Evolutionary conservation across 2,888 invertebrate genomes (phyloP).

Genomic region (Platycheirus rosarum): DNA sequence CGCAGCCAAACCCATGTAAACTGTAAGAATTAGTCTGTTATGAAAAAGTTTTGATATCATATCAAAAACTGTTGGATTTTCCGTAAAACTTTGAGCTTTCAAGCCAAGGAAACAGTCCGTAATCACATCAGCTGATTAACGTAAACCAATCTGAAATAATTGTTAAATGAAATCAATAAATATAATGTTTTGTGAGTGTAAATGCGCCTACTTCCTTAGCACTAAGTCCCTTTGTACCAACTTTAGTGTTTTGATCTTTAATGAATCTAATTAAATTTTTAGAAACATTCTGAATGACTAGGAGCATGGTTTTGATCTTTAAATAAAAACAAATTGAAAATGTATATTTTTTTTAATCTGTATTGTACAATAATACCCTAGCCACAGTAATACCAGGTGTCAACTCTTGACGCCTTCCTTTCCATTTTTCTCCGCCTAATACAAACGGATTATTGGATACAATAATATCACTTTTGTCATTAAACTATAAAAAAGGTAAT

Average conservation of each 20-base stretch:
- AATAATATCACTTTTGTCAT: constrained; percentile 83
- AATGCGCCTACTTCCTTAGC: constrained; percentile 80
- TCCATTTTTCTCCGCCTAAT: constrained; percentile 83
- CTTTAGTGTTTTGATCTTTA: constrained; percentile 76
- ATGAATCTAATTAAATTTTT: constrained; percentile 82
- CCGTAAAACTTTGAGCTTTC: constrained; percentile 81
- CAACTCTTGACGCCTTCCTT: constrained; percentile 82
- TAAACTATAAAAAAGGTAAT: constrained; percentile 75
- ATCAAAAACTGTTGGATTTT: constrained; percentile 78
- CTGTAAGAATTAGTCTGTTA: constrained; percentile 75
- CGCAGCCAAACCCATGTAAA: constrained; percentile 75
- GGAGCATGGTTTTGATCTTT: constrained; percentile 83
- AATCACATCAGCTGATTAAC: constrained; percentile 82
- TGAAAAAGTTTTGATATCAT: constrained; percentile 78
- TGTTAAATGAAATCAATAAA: background rate
- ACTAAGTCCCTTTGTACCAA: constrained; percentile 81
- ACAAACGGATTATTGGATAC: constrained; percentile 83
- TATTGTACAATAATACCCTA: no score
- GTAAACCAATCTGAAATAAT: constrained; percentile 76
- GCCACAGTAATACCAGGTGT: constrained; percentile 83
- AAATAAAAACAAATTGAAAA: constrained; percentile 18
- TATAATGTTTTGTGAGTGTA: no score
- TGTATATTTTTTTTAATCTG: no score
- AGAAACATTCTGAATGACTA: constrained; percentile 82
- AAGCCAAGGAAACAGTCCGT: constrained; percentile 83